phyloP scores from a whole-genome alignment of 2,888 invertebrate species.

The Deilephila porcellus region DNA sequence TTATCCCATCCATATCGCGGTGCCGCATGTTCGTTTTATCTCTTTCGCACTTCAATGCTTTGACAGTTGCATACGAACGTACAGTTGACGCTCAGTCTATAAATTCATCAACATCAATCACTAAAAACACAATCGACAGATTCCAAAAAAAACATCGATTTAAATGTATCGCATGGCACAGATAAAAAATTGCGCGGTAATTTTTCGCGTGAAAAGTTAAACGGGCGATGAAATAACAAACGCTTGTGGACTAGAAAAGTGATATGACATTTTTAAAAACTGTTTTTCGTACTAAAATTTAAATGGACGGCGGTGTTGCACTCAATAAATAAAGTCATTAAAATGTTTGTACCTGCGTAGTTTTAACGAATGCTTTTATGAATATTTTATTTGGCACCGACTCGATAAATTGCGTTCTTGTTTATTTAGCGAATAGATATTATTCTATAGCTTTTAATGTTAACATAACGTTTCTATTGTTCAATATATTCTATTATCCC shows the following conservation, averaged over 20 bases:
- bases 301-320: slow-evolving; percentile 35
- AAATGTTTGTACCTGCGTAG: slow-evolving; percentile 37
- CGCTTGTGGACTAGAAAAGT: slow-evolving; percentile 29
- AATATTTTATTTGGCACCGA: slow-evolving; percentile 53
- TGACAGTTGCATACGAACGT: too few relatives aligned
- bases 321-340: slow-evolving; percentile 48
- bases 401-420: slow-evolving; percentile 46
- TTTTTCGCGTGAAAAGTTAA: neutral
- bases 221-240: neutral
- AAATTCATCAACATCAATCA: too few relatives aligned
- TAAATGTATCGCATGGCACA: neutral
- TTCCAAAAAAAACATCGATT: neutral
- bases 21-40: too few relatives aligned
- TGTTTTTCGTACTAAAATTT: slow-evolving; percentile 38
- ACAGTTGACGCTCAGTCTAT: too few relatives aligned
- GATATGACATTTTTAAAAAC: slow-evolving; percentile 11
- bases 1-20: too few relatives aligned
- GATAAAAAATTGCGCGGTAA: slow-evolving; percentile 1
- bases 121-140: slow-evolving; percentile 7
- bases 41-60: too few relatives aligned
- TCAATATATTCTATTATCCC: neutral
- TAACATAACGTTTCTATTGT: neutral
- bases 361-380: slow-evolving; percentile 41
- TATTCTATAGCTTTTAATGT: neutral
- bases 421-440: slow-evolving; percentile 40